Evolutionary conservation across 2,797 vertebrate genomes (phyloP), one percentile per base, ranked within the genome.

Genomic region (Phylloscopus collybita): DNA sequence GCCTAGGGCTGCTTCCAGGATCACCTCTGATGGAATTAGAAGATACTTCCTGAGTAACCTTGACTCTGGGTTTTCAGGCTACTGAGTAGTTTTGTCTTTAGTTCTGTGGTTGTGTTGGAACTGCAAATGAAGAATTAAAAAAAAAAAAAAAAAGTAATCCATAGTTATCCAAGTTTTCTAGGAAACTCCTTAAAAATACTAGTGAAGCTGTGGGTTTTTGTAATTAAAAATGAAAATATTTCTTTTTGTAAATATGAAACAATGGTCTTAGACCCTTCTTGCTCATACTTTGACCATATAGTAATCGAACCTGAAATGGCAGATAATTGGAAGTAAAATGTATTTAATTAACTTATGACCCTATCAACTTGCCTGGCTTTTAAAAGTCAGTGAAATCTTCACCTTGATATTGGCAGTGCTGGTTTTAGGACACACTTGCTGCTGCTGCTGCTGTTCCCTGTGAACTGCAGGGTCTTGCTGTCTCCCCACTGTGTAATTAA

Each of bases 401-500:
- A 11, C 47, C 14, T 47, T 27, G 9, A 4, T 51, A 16, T 6
- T 30, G 50, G 27, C 67, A 53, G 49, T 25, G 21, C 49, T 54
- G 2, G 10, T 26, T 82, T 34, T 14, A 29, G 11, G 8, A 4
- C 5, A 2, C 3, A 0, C 15, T 45, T 42, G 47, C 38, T 72
- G 27, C 47, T 4, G 27, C 47, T 4, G 0, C 25, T 57, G 32
- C 44, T 38, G 0, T 19, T 70, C 13, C 2, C 0, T 45, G 42
- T 38, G 3, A 56, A 4, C 11, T 44, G 30, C 44, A 3, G 0
- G 1, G 19, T 4, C 14, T 2, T 9, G 16, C 30, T 32, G 36
- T 34, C 4, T 22, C 19, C 13, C 30, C 3, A 0, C 26, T 8
- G 42, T 7, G 5, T 26, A 1, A 29, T 11, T 9, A 13, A 8